Evolutionary conservation across 2,888 invertebrate species (phyloP), one percentile per base, ranked within the genome.

Genomic region (Lobophora halterata): DNA sequence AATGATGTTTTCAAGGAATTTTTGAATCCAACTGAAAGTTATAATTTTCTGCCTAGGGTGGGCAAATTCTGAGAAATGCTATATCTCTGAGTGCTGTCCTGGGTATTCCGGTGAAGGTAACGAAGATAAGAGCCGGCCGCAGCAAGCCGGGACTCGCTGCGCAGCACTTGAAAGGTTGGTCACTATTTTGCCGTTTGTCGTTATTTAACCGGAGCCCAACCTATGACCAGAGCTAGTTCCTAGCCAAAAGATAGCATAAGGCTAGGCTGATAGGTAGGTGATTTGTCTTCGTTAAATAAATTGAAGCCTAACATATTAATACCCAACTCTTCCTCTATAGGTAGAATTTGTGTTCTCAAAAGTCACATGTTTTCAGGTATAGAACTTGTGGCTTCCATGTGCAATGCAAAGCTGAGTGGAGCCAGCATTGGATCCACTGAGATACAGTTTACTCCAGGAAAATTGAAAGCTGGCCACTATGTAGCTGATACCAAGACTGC

Each of bases 51-150:
- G 21, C 71, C 83, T 53, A 96, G 95, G 97, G 97, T 38, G 97
- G 97, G 0, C 97, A 98, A 88, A 95, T 97, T 44, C 82, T 97
- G 12, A 90, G 97, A 39, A 92, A 94, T 67, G 91, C 96, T 0
- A 79, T 95, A 11, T 91, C 94, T 4, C 75, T 97, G 12, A 95
- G 96, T 68, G 93, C 93, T 40, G 86, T 98, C 28, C 83, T 93
- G 32, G 82, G 89, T 19, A 90, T 91, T 32, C 93, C 96, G 0
- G 88, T 97, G 14, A 89, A 89, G 49, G 91, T 98, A 2, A 77
- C 69, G 5, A 96, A 96, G 46, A 97, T 97, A 53, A 88, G 97
- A 61, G 93, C 93, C 2, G 93, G 93, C 1, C 89, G 97, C 18
- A 89, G 90, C 10, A 95, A 93, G 58, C 95, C 96, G 3, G 97